Conservation (phyloP, 2,797 vertebrate species). For the Poeciliopsis turneri region DNA sequence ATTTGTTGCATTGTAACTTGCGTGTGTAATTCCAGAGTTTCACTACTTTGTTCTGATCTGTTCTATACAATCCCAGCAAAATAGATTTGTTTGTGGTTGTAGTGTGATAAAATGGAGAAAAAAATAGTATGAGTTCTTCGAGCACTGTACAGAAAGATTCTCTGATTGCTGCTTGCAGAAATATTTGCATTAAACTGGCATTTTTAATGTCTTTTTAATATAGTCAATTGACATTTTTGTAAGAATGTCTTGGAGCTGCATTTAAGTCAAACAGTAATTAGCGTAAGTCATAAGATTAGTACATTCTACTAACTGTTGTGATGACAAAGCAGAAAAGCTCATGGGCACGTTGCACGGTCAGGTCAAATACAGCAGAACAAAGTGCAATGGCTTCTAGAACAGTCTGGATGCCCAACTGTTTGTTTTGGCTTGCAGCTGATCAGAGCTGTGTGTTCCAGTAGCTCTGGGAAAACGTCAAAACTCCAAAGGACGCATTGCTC, state of each 20-base stretch:
- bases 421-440: conserved; percentile 55
- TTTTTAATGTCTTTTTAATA: neutral
- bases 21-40: no score
- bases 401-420: conserved; percentile 39
- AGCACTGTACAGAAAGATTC: neutral
- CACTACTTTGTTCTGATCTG: neutral
- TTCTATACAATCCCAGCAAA: neutral
- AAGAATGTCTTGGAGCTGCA: neutral
- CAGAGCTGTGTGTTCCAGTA: conserved; percentile 15
- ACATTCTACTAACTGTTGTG: conserved; percentile 6
- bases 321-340: conserved; percentile 30
- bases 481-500: neutral
- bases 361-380: conserved; percentile 18
- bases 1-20: neutral
- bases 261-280: neutral
- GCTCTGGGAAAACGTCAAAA: conserved; percentile 32
- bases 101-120: neutral
- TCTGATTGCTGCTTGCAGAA: neutral
- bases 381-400: conserved; percentile 6
- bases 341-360: neutral
- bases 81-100: neutral
- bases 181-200: neutral
- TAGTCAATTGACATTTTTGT: neutral
- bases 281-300: neutral
- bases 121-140: neutral